Evolutionary conservation across 2,888 invertebrate species (phyloP), one percentile per base, ranked within the genome.

Genomic region (Biston stratarius): DNA sequence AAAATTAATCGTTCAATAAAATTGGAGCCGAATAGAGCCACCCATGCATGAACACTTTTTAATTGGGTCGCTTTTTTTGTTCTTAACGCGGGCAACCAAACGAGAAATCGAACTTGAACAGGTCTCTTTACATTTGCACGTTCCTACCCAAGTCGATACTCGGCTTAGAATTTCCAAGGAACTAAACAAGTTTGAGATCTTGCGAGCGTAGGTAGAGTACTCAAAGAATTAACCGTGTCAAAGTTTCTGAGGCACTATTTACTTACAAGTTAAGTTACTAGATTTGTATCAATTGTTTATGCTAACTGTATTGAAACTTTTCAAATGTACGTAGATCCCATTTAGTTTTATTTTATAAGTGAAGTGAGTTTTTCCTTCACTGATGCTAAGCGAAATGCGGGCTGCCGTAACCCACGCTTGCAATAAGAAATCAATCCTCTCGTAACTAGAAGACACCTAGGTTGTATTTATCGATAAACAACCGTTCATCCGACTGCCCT

Each of bases 1-100:
- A 91, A 93, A 93, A 92, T 93, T 93, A 94, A 94, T 93, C 91
- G 92, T 88, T 89, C 92, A 88, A 92, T 92, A 93, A 93, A 93
- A 92, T 89, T 85, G 86, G 85, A 87, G 83, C 81, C 84, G 90
- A 91, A 91, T 89, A 89, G 90, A 89, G 81, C 84, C 83, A 84
- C 78, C 90, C 90, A 91, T 92, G 93, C 92, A 88, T 91, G 91
- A 92, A 92, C 88, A 92, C 87, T 91, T 92, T 92, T 93, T 92
- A 94, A 93, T 93, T 93, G 93, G 90, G 86, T 88, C 84, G 77
- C 83, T 84, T 83, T 88, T 90, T 91, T 89, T 91, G 86, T 81
- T 90, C 83, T 84, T 88, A 89, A 89, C 80, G 80, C 82, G 83
- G 82, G 78, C 85, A 84, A 78, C 84, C 85, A 84, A 87, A 88